Evolutionary conservation across 2,797 vertebrate genomes (phyloP).

Genomic region (Onychomys torridus): DNA sequence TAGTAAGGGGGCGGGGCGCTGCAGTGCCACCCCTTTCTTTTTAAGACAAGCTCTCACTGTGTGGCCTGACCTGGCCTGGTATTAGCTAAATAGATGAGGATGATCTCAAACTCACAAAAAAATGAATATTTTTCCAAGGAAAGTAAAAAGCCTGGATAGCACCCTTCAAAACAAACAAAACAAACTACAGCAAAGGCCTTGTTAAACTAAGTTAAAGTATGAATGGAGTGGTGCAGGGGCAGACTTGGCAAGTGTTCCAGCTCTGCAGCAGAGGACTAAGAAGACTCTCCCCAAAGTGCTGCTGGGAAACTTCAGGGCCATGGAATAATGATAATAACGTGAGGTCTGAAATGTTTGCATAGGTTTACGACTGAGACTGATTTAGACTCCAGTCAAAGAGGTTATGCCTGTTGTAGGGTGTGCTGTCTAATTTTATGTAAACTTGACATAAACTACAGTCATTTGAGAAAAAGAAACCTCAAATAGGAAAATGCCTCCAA

Average conservation of each 20-base stretch:
- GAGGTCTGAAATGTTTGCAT: background rate
- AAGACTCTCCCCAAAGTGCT: background rate
- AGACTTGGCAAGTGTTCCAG: accelerated
- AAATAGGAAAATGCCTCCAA: background rate
- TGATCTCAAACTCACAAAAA: background rate
- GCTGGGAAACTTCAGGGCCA: background rate
- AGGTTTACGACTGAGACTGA: background rate
- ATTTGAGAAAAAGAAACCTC: background rate
- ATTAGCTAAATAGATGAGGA: background rate
- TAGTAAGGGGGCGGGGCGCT: no score
- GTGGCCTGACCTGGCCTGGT: background rate
- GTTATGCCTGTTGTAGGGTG: background rate
- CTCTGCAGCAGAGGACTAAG: background rate
- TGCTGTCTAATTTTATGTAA: background rate
- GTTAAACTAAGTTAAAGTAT: background rate
- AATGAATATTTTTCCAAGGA: background rate
- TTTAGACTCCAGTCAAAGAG: background rate
- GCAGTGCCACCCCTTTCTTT: no score
- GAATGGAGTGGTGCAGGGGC: background rate
- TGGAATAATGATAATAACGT: no score
- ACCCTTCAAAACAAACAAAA: background rate
- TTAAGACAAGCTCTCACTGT: background rate
- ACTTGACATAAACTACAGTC: background rate
- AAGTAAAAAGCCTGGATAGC: background rate
- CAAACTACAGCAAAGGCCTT: background rate